These are phyloP conservation scores for Microtus montanus DNA, from an alignment of 2,113 vertebrate species.

Conservation along the genomic window DNA sequence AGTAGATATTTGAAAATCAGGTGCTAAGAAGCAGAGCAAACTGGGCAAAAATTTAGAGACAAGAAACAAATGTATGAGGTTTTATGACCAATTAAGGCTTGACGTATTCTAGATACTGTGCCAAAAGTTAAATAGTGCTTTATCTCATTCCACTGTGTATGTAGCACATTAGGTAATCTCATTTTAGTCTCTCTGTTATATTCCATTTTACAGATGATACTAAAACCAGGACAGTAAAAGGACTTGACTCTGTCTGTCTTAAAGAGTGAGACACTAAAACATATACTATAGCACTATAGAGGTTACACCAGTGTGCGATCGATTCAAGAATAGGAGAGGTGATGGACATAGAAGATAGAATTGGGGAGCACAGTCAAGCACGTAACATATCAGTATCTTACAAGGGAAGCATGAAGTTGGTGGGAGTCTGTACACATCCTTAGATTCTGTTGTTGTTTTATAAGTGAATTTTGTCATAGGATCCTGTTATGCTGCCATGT, in stretches of 20 bases:
- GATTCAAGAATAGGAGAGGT: not conserved
- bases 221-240: not conserved
- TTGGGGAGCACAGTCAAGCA: not conserved
- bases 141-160: not conserved
- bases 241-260: not conserved
- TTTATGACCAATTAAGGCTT: conserved; percentile 12
- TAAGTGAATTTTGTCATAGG: not conserved
- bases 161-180: not conserved
- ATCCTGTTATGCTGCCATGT: not conserved
- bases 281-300: not conserved
- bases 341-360: not conserved
- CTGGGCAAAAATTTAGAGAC: not conserved
- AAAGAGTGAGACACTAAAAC: not conserved
- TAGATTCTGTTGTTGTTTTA: not conserved
- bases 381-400: not conserved
- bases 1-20: not conserved
- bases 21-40: conserved; percentile 19
- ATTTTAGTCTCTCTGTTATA: conserved; percentile 6
- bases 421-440: not conserved
- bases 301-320: not conserved
- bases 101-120: not conserved
- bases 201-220: conserved; percentile 25
- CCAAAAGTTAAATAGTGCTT: conserved; percentile 15
- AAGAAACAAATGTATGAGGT: not conserved
- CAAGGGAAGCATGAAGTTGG: not conserved